Conservation (phyloP, 2,113 vertebrate species). For the Symphodus melops region DNA sequence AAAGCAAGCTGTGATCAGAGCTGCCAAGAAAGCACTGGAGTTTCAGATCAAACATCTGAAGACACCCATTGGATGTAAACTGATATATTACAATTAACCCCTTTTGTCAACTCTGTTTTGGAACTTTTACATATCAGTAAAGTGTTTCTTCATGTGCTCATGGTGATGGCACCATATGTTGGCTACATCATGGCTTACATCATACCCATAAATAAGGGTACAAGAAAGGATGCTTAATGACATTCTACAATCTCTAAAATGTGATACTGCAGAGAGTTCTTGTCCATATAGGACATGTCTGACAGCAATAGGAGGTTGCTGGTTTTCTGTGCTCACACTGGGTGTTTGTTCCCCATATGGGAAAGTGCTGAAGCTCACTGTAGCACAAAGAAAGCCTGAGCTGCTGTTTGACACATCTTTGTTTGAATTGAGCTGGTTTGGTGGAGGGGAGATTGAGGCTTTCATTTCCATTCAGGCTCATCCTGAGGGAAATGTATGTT, state of each 20-base stretch:
- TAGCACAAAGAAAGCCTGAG: conserved; percentile 52
- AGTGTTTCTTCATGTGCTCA: too few relatives aligned
- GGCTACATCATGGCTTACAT: neutral
- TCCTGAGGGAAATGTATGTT: conserved; percentile 55
- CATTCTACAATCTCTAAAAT: conserved; percentile 42
- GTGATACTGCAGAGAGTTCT: conserved; percentile 19
- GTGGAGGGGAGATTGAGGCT: conserved; percentile 40
- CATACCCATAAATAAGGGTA: neutral
- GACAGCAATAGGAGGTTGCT: conserved; percentile 16
- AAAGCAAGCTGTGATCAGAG: conserved; percentile 28
- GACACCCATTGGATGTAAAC: conserved; percentile 13
- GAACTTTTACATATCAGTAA: neutral
- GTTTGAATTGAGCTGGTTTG: conserved; percentile 52
- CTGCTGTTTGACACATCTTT: conserved; percentile 63
- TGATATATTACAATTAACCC: conserved; percentile 19
- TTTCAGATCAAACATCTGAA: conserved; percentile 1
- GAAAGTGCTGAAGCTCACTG: conserved; percentile 61
- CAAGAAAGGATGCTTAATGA: neutral
- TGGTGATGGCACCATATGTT: neutral
- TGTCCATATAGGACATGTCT: conserved; percentile 29
- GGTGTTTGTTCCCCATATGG: conserved; percentile 71
- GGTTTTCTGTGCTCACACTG: conserved; percentile 58
- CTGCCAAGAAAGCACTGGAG: conserved; percentile 6
- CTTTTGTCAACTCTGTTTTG: too few relatives aligned
- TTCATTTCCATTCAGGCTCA: conserved; percentile 19